Evolutionary conservation across 2,797 vertebrate genomes (phyloP).

Genomic region (Lates japonicus): DNA sequence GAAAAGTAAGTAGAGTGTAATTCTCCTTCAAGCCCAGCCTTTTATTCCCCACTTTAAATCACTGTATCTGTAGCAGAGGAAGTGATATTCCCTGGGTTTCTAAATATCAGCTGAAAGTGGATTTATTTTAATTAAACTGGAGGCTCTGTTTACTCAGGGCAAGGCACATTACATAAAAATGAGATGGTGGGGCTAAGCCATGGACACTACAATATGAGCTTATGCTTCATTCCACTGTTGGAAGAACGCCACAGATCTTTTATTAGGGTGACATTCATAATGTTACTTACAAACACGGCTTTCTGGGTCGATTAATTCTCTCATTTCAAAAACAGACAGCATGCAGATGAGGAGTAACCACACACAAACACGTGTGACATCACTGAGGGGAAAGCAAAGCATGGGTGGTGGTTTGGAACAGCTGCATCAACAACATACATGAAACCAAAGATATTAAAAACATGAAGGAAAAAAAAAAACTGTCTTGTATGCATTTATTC

Average conservation of each 20-base stretch:
- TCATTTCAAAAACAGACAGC: conserved; percentile 42
- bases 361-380: conserved; percentile 55
- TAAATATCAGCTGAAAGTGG: conserved; percentile 84
- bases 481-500: conserved; percentile 29
- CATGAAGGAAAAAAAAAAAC: conserved; percentile 8
- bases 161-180: conserved; percentile 71
- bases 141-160: conserved; percentile 80
- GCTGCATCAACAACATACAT: conserved; percentile 25
- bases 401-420: conserved; percentile 42
- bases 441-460: conserved; percentile 43
- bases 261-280: conserved; percentile 60
- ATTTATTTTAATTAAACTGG: conserved; percentile 89
- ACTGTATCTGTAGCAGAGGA: conserved; percentile 74
- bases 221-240: conserved; percentile 50
- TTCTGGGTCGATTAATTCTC: conserved; percentile 54
- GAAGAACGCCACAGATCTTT: conserved; percentile 53
- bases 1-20: conserved; percentile 78
- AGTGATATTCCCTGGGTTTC: conserved; percentile 68
- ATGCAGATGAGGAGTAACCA: conserved; percentile 51
- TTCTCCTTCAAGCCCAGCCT: conserved; percentile 67
- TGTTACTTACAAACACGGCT: conserved; percentile 52
- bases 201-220: conserved; percentile 54
- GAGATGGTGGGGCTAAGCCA: conserved; percentile 55
- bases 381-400: conserved; percentile 33
- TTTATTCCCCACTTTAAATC: conserved; percentile 79